Evolutionary conservation across 2,888 invertebrate species (phyloP).

Genomic region (Slavum lentiscoides): DNA sequence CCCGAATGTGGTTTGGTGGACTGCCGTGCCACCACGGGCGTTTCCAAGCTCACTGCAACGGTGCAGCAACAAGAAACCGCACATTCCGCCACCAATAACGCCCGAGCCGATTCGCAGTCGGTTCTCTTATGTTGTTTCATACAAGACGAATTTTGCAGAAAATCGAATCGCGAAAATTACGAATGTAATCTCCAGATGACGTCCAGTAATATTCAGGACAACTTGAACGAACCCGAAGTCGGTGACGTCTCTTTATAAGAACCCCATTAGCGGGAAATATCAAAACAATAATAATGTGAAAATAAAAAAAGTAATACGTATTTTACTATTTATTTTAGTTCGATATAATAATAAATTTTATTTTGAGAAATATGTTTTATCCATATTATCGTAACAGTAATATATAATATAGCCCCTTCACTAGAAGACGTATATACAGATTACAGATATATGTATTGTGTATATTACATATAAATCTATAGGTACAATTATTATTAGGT

Average conservation of each 20-base stretch:
- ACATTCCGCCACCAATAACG: not conserved
- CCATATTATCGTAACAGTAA: too few relatives aligned
- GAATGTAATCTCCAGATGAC: conserved; percentile 17
- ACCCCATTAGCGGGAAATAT: not conserved
- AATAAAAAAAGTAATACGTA: not conserved
- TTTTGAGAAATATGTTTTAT: too few relatives aligned
- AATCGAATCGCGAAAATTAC: not conserved
- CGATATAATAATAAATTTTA: too few relatives aligned
- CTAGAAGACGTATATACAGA: too few relatives aligned
- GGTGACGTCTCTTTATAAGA: conserved; percentile 33
- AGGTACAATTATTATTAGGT: too few relatives aligned
- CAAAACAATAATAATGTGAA: not conserved
- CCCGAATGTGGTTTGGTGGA: conserved; percentile 10
- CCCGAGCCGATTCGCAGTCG: not conserved
- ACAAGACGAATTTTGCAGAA: not conserved
- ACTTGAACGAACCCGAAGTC: not conserved
- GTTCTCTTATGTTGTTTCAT: conserved; percentile 17
- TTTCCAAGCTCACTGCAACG: conserved; percentile 17
- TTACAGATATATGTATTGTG: too few relatives aligned
- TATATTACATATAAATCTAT: too few relatives aligned
- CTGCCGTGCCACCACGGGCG: not conserved
- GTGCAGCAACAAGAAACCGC: not conserved
- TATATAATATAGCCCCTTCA: too few relatives aligned
- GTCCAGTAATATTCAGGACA: not conserved
- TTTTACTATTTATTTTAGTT: not conserved